phyloP scores from a whole-genome alignment of 2,113 vertebrate genomes.

The Elephantulus edwardii region DNA sequence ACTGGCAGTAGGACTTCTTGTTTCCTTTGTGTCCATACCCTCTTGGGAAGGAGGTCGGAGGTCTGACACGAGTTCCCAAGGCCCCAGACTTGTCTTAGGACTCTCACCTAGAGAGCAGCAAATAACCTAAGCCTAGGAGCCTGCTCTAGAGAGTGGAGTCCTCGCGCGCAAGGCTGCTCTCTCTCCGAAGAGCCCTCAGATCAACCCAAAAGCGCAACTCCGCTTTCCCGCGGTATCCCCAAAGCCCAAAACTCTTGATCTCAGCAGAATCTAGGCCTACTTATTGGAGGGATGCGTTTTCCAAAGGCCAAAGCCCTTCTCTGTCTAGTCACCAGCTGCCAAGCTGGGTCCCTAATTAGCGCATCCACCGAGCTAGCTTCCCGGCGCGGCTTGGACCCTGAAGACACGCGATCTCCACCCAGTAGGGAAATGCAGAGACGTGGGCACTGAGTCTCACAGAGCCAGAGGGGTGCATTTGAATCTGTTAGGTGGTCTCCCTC shows the following conservation, averaged over 20 bases:
- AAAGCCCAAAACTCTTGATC: not conserved
- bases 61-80: not conserved
- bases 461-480: not conserved
- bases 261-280: constrained; percentile 69
- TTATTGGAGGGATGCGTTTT: constrained; percentile 54
- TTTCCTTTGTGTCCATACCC: not conserved
- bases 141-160: not conserved
- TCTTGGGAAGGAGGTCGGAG: not conserved
- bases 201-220: constrained; percentile 38
- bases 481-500: fast-evolving
- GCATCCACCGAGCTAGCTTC: constrained; percentile 59
- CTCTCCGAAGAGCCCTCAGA: constrained; percentile 55
- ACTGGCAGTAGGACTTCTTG: not conserved
- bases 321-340: constrained; percentile 68
- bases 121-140: not conserved
- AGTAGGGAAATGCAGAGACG: not conserved
- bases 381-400: not conserved
- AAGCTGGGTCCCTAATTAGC: constrained; percentile 80
- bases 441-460: not conserved
- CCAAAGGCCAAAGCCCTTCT: constrained; percentile 71
- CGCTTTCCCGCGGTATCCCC: not conserved
- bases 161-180: no score
- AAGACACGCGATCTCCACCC: not conserved
- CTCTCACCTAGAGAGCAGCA: fast-evolving
- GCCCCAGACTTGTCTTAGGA: not conserved